Percentiles rank a stretch among this genome's conserved stretches.
These are phyloP conservation scores for Chlorocebus sabaeus DNA, from an alignment of 2,113 vertebrate species.

Conservation along the genomic window DNA sequence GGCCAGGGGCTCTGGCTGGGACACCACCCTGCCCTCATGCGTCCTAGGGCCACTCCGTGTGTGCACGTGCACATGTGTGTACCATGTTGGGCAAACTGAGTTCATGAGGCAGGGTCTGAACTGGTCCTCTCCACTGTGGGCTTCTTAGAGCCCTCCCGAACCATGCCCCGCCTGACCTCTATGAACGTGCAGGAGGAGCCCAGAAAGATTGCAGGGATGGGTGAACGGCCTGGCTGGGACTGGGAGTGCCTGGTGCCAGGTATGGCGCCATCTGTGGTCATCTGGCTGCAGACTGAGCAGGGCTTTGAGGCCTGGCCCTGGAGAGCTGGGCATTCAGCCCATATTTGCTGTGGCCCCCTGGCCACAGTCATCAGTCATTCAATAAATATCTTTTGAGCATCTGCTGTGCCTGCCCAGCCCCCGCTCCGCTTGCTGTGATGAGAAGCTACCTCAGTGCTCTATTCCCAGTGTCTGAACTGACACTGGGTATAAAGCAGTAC, in stretches of 20 bases:
- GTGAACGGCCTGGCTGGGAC: too few relatives aligned
- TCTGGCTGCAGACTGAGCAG: neutral
- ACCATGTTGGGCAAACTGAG: neutral
- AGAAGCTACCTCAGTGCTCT: neutral
- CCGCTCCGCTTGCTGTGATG: neutral
- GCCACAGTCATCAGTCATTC: neutral
- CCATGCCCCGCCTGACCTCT: neutral
- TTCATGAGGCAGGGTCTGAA: neutral
- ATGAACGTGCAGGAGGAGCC: neutral
- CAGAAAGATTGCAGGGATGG: neutral
- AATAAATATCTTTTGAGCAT: neutral
- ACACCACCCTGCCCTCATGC: fast-evolving
- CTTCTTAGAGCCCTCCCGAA: neutral
- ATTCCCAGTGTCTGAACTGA: neutral
- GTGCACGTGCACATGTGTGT: neutral
- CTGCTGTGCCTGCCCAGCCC: neutral
- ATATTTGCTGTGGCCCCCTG: neutral
- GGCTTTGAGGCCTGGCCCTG: neutral
- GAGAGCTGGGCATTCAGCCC: neutral
- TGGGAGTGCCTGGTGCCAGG: too few relatives aligned
- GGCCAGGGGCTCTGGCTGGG: neutral
- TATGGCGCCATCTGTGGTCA: neutral
- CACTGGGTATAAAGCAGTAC: neutral
- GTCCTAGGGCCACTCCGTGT: neutral
- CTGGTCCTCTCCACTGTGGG: neutral